Evolutionary conservation across 2,797 vertebrate species (phyloP).

Genomic region (Hoplostethus mediterraneus): DNA sequence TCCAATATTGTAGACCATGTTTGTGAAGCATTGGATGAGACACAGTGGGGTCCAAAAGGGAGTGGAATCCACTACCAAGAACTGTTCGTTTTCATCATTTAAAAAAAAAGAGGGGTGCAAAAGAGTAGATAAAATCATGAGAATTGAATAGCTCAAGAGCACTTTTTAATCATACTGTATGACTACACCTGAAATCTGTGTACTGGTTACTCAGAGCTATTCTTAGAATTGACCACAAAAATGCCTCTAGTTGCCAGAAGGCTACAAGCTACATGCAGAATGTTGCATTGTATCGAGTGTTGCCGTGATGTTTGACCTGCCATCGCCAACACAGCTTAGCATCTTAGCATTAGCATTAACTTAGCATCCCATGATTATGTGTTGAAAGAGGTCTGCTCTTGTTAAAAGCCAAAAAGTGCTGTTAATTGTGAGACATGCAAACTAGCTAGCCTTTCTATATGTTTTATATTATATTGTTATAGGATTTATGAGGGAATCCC

Average conservation of each 20-base stretch:
- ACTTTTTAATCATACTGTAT: background rate
- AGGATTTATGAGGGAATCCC: no score
- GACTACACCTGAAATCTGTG: background rate
- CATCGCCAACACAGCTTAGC: background rate
- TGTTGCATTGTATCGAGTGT: background rate
- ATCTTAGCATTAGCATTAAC: no score
- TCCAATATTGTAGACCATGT: constrained; percentile 40
- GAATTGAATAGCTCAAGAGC: background rate
- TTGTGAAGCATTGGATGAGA: constrained; percentile 41
- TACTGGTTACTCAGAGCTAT: background rate
- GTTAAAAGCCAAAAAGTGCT: no score
- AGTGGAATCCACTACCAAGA: no score
- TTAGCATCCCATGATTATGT: no score
- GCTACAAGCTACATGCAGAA: background rate
- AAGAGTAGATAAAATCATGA: background rate
- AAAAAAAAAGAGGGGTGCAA: no score
- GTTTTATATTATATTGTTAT: no score
- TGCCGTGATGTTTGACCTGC: background rate
- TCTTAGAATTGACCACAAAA: background rate
- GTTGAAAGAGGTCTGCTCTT: no score
- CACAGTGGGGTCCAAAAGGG: no score
- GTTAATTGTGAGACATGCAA: no score
- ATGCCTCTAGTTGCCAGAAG: background rate
- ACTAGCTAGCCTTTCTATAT: no score
- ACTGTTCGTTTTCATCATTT: no score